phyloP scores from a whole-genome alignment of 2,888 invertebrate genomes.

The Platycheirus rosarum region DNA sequence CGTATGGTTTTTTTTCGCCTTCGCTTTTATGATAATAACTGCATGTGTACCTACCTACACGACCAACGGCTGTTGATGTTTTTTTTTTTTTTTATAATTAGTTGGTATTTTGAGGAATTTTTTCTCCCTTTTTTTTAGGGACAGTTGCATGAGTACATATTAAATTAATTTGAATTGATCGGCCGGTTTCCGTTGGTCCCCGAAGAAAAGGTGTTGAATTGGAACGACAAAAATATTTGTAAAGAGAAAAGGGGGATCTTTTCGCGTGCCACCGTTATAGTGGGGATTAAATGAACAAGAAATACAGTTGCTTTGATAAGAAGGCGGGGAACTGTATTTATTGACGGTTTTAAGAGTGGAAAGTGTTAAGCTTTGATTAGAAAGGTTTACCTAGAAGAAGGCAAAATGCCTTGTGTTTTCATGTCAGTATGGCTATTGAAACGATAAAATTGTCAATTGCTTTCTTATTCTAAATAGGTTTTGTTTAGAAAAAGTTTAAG shows the following conservation, averaged over 20 bases:
- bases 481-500: too few relatives aligned
- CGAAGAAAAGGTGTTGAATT: conserved; percentile 33
- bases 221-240: conserved; percentile 16
- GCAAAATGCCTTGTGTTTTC: too few relatives aligned
- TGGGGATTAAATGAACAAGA: background rate
- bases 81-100: conserved; percentile 1
- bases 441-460: too few relatives aligned
- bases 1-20: conserved; percentile 62
- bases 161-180: conserved; percentile 56
- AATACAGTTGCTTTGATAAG: background rate
- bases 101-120: conserved; percentile 4
- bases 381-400: too few relatives aligned
- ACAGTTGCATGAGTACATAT: conserved; percentile 34
- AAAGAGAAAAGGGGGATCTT: background rate
- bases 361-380: background rate
- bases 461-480: too few relatives aligned
- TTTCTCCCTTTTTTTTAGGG: conserved; percentile 18
- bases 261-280: conserved; percentile 30
- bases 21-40: conserved; percentile 44
- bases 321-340: too few relatives aligned
- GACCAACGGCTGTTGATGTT: conserved; percentile 12
- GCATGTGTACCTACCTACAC: conserved; percentile 29
- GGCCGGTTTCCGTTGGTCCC: conserved; percentile 23
- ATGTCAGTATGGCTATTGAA: too few relatives aligned
- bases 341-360: too few relatives aligned